A percentile compares a stretch with the other conserved stretches of the same genome.
Conservation (phyloP, 92 coral and sea anemone species). For the Phenganax marumi region DNA sequence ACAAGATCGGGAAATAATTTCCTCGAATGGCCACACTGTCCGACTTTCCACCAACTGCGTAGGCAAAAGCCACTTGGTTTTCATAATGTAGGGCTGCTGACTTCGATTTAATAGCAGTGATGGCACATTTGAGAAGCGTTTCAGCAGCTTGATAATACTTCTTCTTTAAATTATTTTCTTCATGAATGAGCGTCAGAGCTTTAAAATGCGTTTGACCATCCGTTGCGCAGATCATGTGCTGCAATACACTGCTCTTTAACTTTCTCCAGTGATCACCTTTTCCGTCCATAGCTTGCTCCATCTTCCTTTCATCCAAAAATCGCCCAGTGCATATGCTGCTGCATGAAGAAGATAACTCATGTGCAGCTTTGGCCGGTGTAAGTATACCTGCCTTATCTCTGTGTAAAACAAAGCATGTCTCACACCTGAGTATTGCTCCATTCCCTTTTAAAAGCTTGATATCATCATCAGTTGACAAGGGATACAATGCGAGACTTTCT, state of each 20-base stretch:
- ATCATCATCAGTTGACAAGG: background rate
- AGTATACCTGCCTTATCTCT: background rate
- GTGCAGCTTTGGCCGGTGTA: background rate
- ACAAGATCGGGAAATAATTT: slow-evolving; percentile 6
- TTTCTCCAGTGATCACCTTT: background rate
- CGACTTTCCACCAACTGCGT: background rate
- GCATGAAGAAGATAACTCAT: background rate
- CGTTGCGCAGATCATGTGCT: background rate
- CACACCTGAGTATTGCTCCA: background rate
- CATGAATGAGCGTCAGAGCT: background rate
- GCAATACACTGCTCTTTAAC: background rate
- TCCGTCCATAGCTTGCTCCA: background rate
- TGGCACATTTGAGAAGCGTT: slow-evolving; percentile 1
- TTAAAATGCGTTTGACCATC: slow-evolving; percentile 12
- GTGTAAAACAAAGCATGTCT: slow-evolving; percentile 6
- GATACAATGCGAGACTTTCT: background rate
- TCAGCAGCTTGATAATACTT: background rate
- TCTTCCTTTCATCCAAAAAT: background rate
- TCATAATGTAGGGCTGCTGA: slow-evolving; percentile 6
- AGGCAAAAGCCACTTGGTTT: background rate
- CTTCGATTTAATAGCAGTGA: background rate
- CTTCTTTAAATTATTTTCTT: background rate
- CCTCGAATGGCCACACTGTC: slow-evolving; percentile 22
- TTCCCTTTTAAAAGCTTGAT: background rate
- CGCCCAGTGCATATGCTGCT: background rate